Evolutionary conservation across 2,888 invertebrate genomes (phyloP).

Genomic region (Philopedon plagiatum): DNA sequence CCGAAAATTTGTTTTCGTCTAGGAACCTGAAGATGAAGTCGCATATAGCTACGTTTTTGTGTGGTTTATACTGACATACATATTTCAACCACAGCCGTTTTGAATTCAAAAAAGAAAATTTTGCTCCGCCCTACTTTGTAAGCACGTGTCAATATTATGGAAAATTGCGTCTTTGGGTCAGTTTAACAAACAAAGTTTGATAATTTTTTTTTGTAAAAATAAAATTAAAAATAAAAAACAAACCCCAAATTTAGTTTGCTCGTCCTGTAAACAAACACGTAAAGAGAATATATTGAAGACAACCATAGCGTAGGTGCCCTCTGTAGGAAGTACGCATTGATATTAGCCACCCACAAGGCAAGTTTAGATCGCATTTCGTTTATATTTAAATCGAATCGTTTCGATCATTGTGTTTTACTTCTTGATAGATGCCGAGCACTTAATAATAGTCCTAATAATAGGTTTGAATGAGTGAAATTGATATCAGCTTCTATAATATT

Average conservation of each 20-base stretch:
- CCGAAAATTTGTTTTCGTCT: too few relatives aligned
- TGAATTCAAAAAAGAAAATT: too few relatives aligned
- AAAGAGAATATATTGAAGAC: constrained; percentile 53
- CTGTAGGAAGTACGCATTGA: constrained; percentile 60
- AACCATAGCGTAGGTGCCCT: constrained; percentile 58
- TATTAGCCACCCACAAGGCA: constrained; percentile 58
- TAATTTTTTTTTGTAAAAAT: too few relatives aligned
- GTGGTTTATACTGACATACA: too few relatives aligned
- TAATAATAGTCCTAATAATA: constrained; percentile 6
- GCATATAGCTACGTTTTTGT: too few relatives aligned
- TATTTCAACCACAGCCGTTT: too few relatives aligned
- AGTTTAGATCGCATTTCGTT: constrained; percentile 46
- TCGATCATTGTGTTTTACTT: constrained; percentile 22
- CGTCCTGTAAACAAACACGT: constrained; percentile 48
- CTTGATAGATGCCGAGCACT: background rate
- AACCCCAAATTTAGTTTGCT: background rate
- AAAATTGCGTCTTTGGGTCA: too few relatives aligned
- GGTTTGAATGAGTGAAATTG: constrained; percentile 8
- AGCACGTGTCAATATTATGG: too few relatives aligned
- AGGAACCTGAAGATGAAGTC: too few relatives aligned
- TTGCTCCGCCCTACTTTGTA: too few relatives aligned
- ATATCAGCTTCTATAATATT: background rate
- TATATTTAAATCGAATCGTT: constrained; percentile 29
- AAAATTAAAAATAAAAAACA: too few relatives aligned
- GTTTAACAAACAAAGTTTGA: too few relatives aligned